phyloP scores from a whole-genome alignment of 2,797 vertebrate species.

The Hoplostethus atlanticus region DNA sequence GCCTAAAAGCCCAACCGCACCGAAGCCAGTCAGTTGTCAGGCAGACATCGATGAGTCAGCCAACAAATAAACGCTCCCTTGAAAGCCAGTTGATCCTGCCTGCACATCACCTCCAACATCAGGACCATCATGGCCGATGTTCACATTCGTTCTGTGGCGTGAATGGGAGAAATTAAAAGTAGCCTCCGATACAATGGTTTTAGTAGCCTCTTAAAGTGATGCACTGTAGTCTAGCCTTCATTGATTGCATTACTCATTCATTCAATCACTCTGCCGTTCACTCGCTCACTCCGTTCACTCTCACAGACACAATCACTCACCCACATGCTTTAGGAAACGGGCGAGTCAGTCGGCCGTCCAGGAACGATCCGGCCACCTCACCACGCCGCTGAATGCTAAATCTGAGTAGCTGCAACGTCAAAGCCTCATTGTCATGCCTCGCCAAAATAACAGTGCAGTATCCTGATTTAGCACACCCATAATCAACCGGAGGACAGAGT shows the following conservation, averaged over 20 bases:
- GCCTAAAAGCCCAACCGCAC: slow-evolving; percentile 45
- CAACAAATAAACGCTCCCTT: slow-evolving; percentile 56
- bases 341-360: slow-evolving; percentile 28
- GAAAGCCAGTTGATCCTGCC: slow-evolving; percentile 48
- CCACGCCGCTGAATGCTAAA: slow-evolving; percentile 36
- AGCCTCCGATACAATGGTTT: slow-evolving; percentile 6
- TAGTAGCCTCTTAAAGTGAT: slow-evolving; percentile 1
- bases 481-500: slow-evolving; percentile 19
- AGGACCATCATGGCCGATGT: too few species aligned
- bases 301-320: not conserved
- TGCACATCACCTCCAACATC: slow-evolving; percentile 6
- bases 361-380: slow-evolving; percentile 16
- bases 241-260: not conserved
- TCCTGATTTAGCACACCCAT: slow-evolving; percentile 22
- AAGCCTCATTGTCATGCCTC: slow-evolving; percentile 31
- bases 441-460: slow-evolving; percentile 2
- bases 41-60: slow-evolving; percentile 31
- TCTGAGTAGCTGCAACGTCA: slow-evolving; percentile 34
- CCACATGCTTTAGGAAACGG: slow-evolving; percentile 5
- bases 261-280: too few species aligned
- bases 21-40: slow-evolving; percentile 33
- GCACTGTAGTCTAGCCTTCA: not conserved
- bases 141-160: not conserved
- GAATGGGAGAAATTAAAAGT: slow-evolving; percentile 26
- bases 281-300: too few species aligned